phyloP scores from a whole-genome alignment of 1,140 invertebrate genomes.

The Pissodes strobi region DNA sequence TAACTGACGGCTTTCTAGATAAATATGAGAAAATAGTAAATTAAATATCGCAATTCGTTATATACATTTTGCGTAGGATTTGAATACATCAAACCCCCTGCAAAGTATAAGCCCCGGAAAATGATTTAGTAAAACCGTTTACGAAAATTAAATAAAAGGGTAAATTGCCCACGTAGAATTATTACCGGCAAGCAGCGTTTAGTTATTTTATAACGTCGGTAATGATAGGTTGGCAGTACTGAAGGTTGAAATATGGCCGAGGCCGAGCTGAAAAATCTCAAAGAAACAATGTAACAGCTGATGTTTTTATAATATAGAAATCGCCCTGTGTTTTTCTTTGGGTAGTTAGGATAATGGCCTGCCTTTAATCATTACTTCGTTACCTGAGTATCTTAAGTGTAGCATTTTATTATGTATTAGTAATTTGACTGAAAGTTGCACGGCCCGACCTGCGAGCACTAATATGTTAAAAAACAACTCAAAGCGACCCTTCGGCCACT shows the following conservation, averaged over 20 bases:
- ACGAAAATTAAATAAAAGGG: constrained; percentile 43
- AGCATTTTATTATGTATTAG: too few relatives aligned
- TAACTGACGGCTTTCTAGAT: too few relatives aligned
- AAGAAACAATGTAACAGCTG: constrained; percentile 5
- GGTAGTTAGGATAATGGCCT: not conserved
- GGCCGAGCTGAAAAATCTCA: not conserved
- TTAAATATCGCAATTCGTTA: too few relatives aligned
- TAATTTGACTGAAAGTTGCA: too few relatives aligned
- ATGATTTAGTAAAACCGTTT: not conserved
- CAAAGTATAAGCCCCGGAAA: not conserved
- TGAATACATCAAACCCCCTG: too few relatives aligned
- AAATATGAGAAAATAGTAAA: too few relatives aligned
- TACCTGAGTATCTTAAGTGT: not conserved
- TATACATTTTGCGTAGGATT: too few relatives aligned
- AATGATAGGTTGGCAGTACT: constrained; percentile 41
- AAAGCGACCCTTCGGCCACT: too few relatives aligned
- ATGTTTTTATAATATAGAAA: constrained; percentile 1
- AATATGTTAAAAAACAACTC: too few relatives aligned
- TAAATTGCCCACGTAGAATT: constrained; percentile 38
- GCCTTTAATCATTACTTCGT: not conserved
- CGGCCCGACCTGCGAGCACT: too few relatives aligned
- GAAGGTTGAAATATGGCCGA: constrained; percentile 17
- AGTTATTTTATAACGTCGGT: constrained; percentile 44
- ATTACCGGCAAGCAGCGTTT: constrained; percentile 44
- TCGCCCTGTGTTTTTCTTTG: not conserved